These are phyloP conservation scores for Cacatua alba DNA, from an alignment of 2,113 vertebrate species.

Conservation along the genomic window DNA sequence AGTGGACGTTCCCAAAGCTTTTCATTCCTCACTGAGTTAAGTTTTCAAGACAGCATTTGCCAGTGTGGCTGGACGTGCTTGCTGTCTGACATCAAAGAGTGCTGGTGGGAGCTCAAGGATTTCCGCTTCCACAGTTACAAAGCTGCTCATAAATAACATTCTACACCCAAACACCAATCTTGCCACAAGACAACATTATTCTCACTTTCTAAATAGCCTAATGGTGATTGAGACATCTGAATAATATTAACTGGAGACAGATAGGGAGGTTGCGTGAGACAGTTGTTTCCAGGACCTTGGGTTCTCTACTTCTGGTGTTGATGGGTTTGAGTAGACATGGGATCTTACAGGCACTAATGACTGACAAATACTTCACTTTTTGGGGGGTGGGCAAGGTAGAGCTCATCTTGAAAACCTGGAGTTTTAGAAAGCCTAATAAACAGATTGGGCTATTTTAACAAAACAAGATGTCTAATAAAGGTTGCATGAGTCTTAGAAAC, in stretches of 20 bases:
- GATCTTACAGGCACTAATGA: background rate
- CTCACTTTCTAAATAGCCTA: background rate
- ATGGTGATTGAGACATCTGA: background rate
- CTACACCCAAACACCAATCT: background rate
- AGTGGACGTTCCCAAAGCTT: background rate
- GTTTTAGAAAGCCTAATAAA: background rate
- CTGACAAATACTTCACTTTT: background rate
- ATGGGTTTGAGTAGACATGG: background rate
- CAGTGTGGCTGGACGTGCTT: background rate
- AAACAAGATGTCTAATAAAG: background rate
- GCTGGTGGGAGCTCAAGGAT: background rate
- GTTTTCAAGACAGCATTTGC: background rate
- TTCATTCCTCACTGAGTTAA: background rate
- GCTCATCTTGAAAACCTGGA: background rate
- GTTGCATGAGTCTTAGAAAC: background rate
- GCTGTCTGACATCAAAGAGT: background rate
- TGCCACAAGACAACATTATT: background rate
- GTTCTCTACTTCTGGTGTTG: background rate
- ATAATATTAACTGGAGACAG: background rate
- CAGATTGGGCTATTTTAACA: background rate
- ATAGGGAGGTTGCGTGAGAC: rapidly evolving
- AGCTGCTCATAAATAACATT: rapidly evolving
- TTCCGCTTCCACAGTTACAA: background rate
- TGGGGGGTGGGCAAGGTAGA: background rate
- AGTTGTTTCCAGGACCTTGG: background rate